phyloP scores from a whole-genome alignment of 2,888 invertebrate species.

The Philhelius pedissequus region DNA sequence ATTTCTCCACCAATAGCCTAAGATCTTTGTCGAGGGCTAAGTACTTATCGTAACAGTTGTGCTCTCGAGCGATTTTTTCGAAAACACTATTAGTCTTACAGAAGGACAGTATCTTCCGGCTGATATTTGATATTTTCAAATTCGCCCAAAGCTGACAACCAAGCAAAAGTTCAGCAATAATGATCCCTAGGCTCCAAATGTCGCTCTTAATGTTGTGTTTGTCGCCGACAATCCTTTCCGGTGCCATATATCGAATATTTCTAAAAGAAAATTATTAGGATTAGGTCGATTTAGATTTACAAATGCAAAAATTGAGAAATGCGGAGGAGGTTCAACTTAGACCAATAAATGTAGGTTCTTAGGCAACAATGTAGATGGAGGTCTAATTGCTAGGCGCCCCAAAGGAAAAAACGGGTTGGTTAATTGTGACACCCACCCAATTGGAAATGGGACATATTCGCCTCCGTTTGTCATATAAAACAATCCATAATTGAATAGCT shows the following conservation, averaged over 20 bases:
- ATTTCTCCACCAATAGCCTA: slow-evolving; percentile 83
- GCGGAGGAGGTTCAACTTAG: too few relatives aligned
- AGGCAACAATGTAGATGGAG: too few relatives aligned
- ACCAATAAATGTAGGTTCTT: too few relatives aligned
- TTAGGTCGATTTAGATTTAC: too few relatives aligned
- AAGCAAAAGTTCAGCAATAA: slow-evolving; percentile 89
- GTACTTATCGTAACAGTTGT: slow-evolving; percentile 81
- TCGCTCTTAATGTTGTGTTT: slow-evolving; percentile 90
- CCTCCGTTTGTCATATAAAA: slow-evolving; percentile 94
- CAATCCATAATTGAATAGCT: slow-evolving; percentile 95
- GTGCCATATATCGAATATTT: slow-evolving; percentile 88
- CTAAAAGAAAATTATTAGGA: slow-evolving; percentile 80
- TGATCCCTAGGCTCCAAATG: slow-evolving; percentile 96
- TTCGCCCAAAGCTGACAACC: slow-evolving; percentile 86
- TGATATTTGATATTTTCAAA: slow-evolving; percentile 85
- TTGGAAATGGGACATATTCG: slow-evolving; percentile 92
- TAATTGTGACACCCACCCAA: slow-evolving; percentile 82
- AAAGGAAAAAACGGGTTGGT: too few relatives aligned
- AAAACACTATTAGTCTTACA: slow-evolving; percentile 79
- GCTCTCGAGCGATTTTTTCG: slow-evolving; percentile 88
- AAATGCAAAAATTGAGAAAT: too few relatives aligned
- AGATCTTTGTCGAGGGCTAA: slow-evolving; percentile 71
- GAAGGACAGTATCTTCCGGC: slow-evolving; percentile 86
- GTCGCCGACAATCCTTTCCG: slow-evolving; percentile 86
- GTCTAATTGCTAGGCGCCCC: too few relatives aligned